These are phyloP conservation scores for Siniperca undulata DNA, from an alignment of 2,797 vertebrate species.

Conservation along the genomic window DNA sequence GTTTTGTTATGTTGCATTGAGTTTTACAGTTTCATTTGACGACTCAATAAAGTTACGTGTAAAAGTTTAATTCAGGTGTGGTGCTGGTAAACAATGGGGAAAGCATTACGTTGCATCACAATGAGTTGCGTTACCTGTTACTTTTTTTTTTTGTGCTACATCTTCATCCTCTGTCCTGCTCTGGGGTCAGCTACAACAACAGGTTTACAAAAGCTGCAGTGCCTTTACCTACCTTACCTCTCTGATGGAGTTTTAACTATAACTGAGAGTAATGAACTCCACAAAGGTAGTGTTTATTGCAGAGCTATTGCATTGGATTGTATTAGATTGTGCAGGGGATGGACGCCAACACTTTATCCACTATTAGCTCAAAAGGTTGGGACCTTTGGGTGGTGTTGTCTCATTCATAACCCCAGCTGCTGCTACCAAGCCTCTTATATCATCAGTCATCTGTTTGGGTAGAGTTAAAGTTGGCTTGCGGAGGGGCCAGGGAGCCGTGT, in stretches of 20 bases:
- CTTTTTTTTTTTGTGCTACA: neutral
- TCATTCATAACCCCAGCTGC: slow-evolving; percentile 36
- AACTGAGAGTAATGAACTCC: too few relatives aligned
- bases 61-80: neutral
- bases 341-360: slow-evolving; percentile 1
- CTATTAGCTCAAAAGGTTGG: slow-evolving; percentile 36
- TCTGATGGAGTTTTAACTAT: too few relatives aligned
- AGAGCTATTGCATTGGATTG: too few relatives aligned
- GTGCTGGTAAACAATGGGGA: neutral
- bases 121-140: neutral
- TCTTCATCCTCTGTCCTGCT: neutral
- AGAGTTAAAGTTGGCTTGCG: slow-evolving; percentile 27
- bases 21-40: neutral
- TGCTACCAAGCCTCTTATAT: slow-evolving; percentile 40
- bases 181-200: neutral
- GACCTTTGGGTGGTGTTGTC: slow-evolving; percentile 21
- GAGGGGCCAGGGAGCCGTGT: neutral
- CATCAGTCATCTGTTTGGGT: slow-evolving; percentile 42
- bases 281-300: too few relatives aligned
- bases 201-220: neutral
- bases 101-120: neutral
- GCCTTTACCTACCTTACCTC: neutral
- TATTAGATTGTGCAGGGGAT: too few relatives aligned
- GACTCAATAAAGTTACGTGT: neutral
- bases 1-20: neutral